phyloP scores from a whole-genome alignment of 2,888 invertebrate species.

The Cryptocephalus moraei region DNA sequence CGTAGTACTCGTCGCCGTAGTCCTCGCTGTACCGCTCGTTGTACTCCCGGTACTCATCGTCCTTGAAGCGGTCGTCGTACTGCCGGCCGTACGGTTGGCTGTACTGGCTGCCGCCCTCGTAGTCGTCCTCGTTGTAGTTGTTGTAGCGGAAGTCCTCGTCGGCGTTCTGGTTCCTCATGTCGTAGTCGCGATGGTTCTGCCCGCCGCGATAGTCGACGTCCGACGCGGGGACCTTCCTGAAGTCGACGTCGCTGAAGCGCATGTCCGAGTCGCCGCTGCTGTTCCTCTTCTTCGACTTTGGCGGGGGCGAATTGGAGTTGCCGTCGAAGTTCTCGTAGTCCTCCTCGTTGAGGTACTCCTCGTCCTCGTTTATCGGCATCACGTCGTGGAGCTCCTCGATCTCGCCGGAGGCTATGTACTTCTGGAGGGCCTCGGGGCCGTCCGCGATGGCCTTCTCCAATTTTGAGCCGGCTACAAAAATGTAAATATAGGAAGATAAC shows the following conservation, averaged over 20 bases:
- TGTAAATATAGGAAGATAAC: no score
- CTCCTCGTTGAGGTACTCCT: constrained; percentile 39
- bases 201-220: constrained; percentile 18
- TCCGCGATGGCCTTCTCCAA: constrained; percentile 66
- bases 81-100: not conserved
- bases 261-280: constrained; percentile 27
- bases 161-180: constrained; percentile 22
- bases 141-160: constrained; percentile 27
- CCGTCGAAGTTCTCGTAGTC: constrained; percentile 29
- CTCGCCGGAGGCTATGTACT: constrained; percentile 68
- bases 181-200: constrained; percentile 24
- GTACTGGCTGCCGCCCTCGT: constrained; percentile 23
- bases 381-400: constrained; percentile 72
- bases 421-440: constrained; percentile 66
- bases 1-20: constrained; percentile 34
- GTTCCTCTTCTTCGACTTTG: constrained; percentile 1
- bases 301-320: constrained; percentile 10
- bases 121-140: constrained; percentile 22
- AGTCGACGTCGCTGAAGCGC: constrained; percentile 21
- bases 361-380: constrained; percentile 60
- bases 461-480: constrained; percentile 55
- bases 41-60: constrained; percentile 3
- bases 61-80: constrained; percentile 27
- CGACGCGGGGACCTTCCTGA: constrained; percentile 13
- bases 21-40: constrained; percentile 4